Percentiles rank a stretch among this genome's conserved stretches.
phyloP scores from a whole-genome alignment of 2,888 invertebrate genomes.

The Noctua janthe region DNA sequence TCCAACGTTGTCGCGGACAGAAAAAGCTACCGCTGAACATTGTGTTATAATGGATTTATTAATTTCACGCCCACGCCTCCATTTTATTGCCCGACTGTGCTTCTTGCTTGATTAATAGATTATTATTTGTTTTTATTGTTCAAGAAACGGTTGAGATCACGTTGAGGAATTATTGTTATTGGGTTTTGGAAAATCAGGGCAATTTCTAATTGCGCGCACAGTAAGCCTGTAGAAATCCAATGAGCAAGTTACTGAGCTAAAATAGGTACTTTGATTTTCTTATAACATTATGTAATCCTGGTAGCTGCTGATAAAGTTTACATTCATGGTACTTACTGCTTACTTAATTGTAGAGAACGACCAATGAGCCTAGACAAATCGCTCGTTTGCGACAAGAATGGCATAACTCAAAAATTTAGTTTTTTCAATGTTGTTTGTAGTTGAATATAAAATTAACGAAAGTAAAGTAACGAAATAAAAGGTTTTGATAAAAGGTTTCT shows the following conservation, averaged over 20 bases:
- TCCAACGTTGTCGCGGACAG: conserved; percentile 83
- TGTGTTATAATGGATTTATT: conserved; percentile 87
- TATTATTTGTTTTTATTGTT: conserved; percentile 65
- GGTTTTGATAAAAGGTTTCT: too few relatives aligned
- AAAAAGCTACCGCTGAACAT: conserved; percentile 82
- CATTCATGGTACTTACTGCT: not conserved
- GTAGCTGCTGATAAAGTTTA: not conserved
- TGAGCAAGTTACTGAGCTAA: not conserved
- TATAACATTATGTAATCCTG: not conserved
- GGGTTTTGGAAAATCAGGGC: conserved; percentile 22
- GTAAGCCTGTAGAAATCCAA: not conserved
- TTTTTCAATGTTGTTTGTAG: too few relatives aligned
- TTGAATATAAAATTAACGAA: too few relatives aligned
- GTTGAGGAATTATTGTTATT: conserved; percentile 44
- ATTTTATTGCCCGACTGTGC: conserved; percentile 68
- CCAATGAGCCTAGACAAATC: not conserved
- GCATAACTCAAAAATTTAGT: too few relatives aligned
- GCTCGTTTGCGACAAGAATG: too few relatives aligned
- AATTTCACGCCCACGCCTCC: conserved; percentile 80
- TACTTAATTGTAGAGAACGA: not conserved
- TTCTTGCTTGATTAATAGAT: conserved; percentile 71
- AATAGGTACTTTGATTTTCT: not conserved
- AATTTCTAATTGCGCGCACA: conserved; percentile 20
- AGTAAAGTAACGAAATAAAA: too few relatives aligned
- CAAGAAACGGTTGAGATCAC: conserved; percentile 51